A percentile compares a stretch with the other conserved stretches of the same genome.
Evolutionary conservation across 2,113 vertebrate species (phyloP).

Genomic region (Cyprinodon variegatus): DNA sequence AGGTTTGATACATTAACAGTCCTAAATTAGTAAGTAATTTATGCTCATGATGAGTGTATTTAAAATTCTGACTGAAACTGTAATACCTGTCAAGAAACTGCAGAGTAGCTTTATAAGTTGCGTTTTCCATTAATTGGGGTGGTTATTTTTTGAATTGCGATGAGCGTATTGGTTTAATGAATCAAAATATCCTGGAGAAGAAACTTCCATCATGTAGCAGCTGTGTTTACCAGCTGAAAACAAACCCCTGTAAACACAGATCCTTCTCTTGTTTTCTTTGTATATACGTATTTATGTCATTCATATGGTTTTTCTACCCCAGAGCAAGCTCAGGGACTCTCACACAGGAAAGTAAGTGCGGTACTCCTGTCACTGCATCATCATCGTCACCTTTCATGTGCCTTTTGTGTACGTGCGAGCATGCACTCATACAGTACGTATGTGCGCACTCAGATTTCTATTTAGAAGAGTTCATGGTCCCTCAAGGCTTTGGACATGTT

Average conservation of each 20-base stretch:
- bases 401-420: slow-evolving; percentile 57
- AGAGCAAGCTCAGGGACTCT: slow-evolving; percentile 97
- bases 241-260: slow-evolving; percentile 62
- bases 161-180: background rate
- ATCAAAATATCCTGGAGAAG: background rate
- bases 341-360: slow-evolving; percentile 99
- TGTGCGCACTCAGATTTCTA: slow-evolving; percentile 44
- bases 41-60: background rate
- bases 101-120: background rate
- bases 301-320: slow-evolving; percentile 89
- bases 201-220: slow-evolving; percentile 3
- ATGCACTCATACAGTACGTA: slow-evolving; percentile 44
- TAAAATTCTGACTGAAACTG: background rate
- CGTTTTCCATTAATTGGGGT: background rate
- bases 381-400: slow-evolving; percentile 50
- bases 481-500: slow-evolving; percentile 77
- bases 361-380: slow-evolving; percentile 72
- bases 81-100: slow-evolving; percentile 17
- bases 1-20: background rate
- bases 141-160: background rate
- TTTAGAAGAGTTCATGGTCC: slow-evolving; percentile 49
- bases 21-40: background rate
- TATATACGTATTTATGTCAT: slow-evolving; percentile 73
- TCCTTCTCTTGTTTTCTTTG: slow-evolving; percentile 66
- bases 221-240: slow-evolving; percentile 23